Conservation (phyloP, 2,888 invertebrate species). For the Schizaphis graminum region DNA sequence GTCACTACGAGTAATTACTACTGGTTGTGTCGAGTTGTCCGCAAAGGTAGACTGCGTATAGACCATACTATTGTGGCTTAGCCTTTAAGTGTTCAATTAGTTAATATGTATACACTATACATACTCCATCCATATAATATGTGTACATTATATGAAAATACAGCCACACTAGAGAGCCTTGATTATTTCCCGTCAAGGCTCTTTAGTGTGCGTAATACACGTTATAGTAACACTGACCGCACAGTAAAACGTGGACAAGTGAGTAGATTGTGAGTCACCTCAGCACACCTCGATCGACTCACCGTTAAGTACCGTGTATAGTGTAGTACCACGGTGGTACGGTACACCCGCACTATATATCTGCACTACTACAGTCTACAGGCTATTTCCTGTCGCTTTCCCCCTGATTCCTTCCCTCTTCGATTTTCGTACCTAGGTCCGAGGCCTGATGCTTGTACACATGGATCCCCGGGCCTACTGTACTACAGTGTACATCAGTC, state of each 20-base stretch:
- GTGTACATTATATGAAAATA: too few relatives aligned
- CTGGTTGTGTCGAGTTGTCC: too few relatives aligned
- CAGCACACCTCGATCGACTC: not conserved
- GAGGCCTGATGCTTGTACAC: not conserved
- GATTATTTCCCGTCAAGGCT: too few relatives aligned
- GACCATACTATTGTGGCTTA: not conserved
- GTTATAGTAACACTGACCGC: too few relatives aligned
- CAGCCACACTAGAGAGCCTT: too few relatives aligned
- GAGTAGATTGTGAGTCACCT: not conserved
- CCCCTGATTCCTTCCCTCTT: conserved; percentile 23
- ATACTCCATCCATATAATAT: too few relatives aligned
- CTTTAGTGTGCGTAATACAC: too few relatives aligned
- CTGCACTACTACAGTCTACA: not conserved
- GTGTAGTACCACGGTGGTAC: too few relatives aligned
- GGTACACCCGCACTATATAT: not conserved
- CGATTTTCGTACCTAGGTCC: not conserved
- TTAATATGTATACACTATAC: not conserved
- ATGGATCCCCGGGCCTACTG: not conserved
- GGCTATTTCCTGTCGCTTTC: conserved; percentile 30
- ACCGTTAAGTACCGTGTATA: not conserved
- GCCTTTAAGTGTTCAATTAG: not conserved
- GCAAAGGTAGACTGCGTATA: not conserved
- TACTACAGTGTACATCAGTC: not conserved
- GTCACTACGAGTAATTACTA: too few relatives aligned
- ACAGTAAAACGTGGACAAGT: not conserved